phyloP scores from a whole-genome alignment of 2,888 invertebrate species.

The Lobophora halterata region DNA sequence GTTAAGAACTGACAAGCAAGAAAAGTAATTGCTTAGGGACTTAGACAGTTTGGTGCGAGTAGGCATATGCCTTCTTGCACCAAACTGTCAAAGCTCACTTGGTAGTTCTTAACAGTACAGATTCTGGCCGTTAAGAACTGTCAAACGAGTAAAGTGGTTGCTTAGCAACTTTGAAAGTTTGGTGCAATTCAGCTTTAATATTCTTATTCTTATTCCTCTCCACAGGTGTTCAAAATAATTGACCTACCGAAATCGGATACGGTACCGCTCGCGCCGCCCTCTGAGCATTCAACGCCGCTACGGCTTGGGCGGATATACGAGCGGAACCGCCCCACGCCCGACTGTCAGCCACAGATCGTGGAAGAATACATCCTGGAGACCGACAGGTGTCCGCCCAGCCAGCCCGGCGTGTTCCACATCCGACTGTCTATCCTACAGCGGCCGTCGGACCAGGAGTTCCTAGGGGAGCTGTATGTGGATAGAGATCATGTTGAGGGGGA shows the following conservation, averaged over 20 bases:
- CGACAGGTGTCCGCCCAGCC: slow-evolving; percentile 84
- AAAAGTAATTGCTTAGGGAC: too few species aligned
- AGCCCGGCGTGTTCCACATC: slow-evolving; percentile 89
- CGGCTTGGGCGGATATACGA: slow-evolving; percentile 79
- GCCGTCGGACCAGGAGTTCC: slow-evolving; percentile 92
- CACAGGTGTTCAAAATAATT: slow-evolving; percentile 82
- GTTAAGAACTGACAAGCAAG: too few species aligned
- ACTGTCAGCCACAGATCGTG: slow-evolving; percentile 89
- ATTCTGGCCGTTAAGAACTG: too few species aligned
- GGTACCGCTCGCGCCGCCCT: slow-evolving; percentile 79
- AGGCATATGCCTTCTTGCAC: too few species aligned
- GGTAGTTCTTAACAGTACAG: too few species aligned
- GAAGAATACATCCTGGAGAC: slow-evolving; percentile 95
- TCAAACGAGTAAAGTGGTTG: too few species aligned
- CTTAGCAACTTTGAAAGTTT: too few species aligned
- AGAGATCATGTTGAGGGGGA: slow-evolving; percentile 89
- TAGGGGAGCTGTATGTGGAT: slow-evolving; percentile 94
- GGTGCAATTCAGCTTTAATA: too few species aligned
- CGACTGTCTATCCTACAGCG: slow-evolving; percentile 93
- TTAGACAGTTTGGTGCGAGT: too few species aligned
- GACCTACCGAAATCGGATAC: slow-evolving; percentile 83
- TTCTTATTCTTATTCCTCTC: too few species aligned
- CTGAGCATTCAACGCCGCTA: slow-evolving; percentile 60
- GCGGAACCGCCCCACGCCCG: slow-evolving; percentile 82
- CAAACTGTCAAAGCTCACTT: too few species aligned